A percentile compares a stretch with the other conserved stretches of the same genome.
Evolutionary conservation across 2,797 vertebrate genomes (phyloP).

Genomic region (Rhabdomys pumilio): DNA sequence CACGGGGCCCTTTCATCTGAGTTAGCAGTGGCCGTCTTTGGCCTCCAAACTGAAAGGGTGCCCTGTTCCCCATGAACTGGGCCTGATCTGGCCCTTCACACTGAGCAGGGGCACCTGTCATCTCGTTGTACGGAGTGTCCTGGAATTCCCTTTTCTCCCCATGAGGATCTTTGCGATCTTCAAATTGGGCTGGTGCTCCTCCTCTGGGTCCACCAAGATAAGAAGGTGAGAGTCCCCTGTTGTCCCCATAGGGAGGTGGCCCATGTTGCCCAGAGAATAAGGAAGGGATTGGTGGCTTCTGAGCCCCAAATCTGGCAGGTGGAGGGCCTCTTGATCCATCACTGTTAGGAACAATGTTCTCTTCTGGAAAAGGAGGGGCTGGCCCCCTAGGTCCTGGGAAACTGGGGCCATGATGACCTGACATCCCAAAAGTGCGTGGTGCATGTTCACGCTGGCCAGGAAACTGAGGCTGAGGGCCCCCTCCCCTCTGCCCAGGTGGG

Average conservation of each 20-base stretch:
- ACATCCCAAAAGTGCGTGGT: conserved; percentile 88
- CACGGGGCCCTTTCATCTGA: conserved; percentile 89
- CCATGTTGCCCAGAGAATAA: conserved; percentile 94
- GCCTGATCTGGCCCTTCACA: conserved; percentile 90
- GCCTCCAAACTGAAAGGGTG: conserved; percentile 93
- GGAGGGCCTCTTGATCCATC: conserved; percentile 92
- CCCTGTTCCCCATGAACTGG: conserved; percentile 91
- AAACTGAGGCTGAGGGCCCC: conserved; percentile 87
- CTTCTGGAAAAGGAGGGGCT: conserved; percentile 89
- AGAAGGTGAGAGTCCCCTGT: conserved; percentile 91
- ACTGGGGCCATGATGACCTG: conserved; percentile 86
- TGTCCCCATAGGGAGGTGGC: conserved; percentile 92
- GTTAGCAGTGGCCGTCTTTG: conserved; percentile 90
- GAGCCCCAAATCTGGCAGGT: conserved; percentile 91
- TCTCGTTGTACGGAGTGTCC: conserved; percentile 90
- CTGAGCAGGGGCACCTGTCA: conserved; percentile 88
- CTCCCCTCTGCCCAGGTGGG: conserved; percentile 88
- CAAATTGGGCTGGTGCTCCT: conserved; percentile 91
- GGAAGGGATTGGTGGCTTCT: conserved; percentile 92
- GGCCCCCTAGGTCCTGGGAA: conserved; percentile 90
- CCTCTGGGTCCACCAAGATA: conserved; percentile 93
- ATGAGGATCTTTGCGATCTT: conserved; percentile 92
- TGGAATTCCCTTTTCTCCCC: conserved; percentile 91
- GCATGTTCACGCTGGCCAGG: conserved; percentile 86
- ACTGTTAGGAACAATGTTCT: conserved; percentile 83